These are phyloP conservation scores for Bombus haemorrhoidalis DNA, from an alignment of 1,140 invertebrate genomes.

Conservation along the genomic window DNA sequence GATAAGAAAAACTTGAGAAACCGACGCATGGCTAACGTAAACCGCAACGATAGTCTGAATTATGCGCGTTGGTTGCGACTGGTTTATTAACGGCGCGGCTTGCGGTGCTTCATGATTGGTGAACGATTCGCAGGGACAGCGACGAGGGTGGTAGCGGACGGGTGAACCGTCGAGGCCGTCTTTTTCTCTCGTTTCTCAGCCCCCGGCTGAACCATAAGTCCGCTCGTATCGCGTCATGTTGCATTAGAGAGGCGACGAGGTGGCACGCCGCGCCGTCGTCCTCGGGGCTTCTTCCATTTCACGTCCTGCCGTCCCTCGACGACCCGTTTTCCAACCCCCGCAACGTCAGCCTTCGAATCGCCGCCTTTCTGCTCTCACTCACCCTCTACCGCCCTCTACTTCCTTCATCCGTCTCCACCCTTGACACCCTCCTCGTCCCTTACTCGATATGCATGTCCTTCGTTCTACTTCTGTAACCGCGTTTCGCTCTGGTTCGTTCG, in stretches of 20 bases:
- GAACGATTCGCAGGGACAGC: constrained; percentile 9
- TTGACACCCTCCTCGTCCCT: background rate
- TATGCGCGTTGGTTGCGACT: constrained; percentile 23
- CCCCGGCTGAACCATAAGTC: constrained; percentile 37
- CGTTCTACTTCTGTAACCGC: constrained; percentile 46
- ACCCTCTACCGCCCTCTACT: constrained; percentile 19
- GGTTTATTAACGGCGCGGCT: constrained; percentile 32
- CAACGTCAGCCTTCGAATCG: constrained; percentile 26
- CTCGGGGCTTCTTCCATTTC: constrained; percentile 71
- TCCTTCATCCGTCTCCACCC: background rate
- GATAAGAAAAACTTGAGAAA: constrained; percentile 13
- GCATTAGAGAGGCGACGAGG: constrained; percentile 72
- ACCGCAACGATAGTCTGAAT: constrained; percentile 47
- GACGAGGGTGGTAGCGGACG: no score
- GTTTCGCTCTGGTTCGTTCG: constrained; percentile 50
- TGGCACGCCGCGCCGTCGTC: constrained; percentile 58
- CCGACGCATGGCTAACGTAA: background rate
- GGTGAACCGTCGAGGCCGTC: background rate
- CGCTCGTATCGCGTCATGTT: constrained; percentile 72
- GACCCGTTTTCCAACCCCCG: constrained; percentile 28
- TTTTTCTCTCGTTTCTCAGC: constrained; percentile 57
- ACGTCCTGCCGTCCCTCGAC: constrained; percentile 57
- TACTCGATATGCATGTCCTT: constrained; percentile 46
- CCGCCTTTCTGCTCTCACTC: constrained; percentile 40
- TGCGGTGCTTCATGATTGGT: constrained; percentile 33